Evolutionary conservation across 1,140 invertebrate genomes (phyloP), one percentile per base, ranked within the genome.

Genomic region (Maconellicoccus hirsutus): DNA sequence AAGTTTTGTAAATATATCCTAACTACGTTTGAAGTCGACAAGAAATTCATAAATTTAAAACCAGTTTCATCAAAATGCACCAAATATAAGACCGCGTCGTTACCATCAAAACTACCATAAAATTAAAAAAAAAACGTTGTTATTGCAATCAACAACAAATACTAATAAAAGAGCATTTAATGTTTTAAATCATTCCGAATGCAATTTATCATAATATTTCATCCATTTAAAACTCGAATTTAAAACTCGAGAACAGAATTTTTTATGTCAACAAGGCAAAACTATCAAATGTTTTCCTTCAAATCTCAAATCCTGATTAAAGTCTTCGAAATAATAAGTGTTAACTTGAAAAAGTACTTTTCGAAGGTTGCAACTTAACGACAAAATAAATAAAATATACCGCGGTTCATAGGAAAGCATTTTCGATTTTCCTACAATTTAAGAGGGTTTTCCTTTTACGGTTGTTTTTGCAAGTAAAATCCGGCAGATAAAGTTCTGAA

Each of bases 381-480:
- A 52, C n/a, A 52, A 52, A 52, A 52, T 52, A 52, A 52, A 52
- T 52, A 52, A 52, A 52, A 52, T 52, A 52, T 52, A 52, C 42
- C n/a, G 42, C 42, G 42, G 42, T 52, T 52, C 42, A 52, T 52
- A 52, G 42, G 42, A 52, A 16, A 16, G 16, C 42, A 16, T 52
- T 52, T 52, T 52, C 42, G 42, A 52, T 52, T 52, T 52, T 16
- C 12, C 42, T 16, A 52, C 42, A 52, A 52, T 52, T 52, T 52
- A 52, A 52, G n/a, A 16, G n/a, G 42, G 4, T 52, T 52, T 52
- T 52, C 42, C 42, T 52, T 52, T 52, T 52, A 52, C 42, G 42
- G n/a, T 52, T 52, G 42, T 52, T 52, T 52, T 52, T 52, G 42
- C 42, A 52, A 52, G 42, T 52, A 52, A 52, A 52, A 52, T 52